Percentiles rank a stretch among this genome's conserved stretches.
Conservation (phyloP, 2,113 vertebrate genomes). For the Marcusenius ussheri region DNA sequence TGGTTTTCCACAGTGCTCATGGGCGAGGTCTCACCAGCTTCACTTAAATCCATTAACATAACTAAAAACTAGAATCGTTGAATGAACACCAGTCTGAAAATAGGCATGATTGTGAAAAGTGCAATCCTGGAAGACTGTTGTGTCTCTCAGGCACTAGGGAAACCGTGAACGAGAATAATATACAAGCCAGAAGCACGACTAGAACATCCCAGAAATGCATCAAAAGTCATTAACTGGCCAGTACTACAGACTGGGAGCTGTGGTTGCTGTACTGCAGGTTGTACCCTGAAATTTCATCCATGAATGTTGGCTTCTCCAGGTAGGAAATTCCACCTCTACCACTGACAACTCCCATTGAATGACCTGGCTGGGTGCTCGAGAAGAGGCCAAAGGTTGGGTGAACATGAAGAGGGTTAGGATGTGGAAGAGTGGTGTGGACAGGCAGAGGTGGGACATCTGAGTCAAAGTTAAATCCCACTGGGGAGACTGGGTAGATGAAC, state of each 20-base stretch:
- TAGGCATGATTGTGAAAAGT: neutral
- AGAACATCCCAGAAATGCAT: neutral
- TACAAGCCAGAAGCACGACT: neutral
- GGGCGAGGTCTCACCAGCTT: neutral
- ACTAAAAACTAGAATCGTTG: neutral
- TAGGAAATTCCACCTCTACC: neutral
- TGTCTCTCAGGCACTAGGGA: neutral
- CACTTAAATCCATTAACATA: neutral
- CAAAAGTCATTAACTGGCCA: neutral
- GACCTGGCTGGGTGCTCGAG: neutral
- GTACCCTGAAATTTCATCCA: neutral
- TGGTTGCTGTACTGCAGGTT: neutral
- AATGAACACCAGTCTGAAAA: neutral
- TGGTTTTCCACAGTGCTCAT: neutral
- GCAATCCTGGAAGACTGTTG: neutral
- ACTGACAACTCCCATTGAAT: neutral
- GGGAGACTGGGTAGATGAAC: neutral
- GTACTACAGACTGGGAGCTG: neutral
- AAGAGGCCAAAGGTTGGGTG: neutral
- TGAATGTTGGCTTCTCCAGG: neutral
- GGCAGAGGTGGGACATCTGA: neutral
- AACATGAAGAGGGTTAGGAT: neutral
- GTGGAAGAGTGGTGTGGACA: conserved; percentile 56
- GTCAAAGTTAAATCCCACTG: neutral
- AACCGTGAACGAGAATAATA: neutral